These are phyloP conservation scores for Pseudomyrmex dendroicus DNA, from an alignment of 1,140 invertebrate species.

Conservation along the genomic window DNA sequence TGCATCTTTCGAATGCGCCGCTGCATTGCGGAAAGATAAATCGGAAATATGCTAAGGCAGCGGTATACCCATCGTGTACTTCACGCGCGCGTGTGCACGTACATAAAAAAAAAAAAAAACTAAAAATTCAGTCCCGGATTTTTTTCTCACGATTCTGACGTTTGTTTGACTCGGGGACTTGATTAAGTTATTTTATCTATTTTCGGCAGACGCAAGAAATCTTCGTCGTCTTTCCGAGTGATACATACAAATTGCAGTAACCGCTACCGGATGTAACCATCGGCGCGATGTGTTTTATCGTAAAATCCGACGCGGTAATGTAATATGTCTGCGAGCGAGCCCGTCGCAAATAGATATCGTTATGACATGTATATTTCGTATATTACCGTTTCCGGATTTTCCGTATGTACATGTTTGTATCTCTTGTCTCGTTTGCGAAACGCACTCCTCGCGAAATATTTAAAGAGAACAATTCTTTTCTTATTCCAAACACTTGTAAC, in stretches of 20 bases:
- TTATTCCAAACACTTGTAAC: too few relatives aligned
- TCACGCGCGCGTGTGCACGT: too few relatives aligned
- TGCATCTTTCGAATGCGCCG: slow-evolving; percentile 8
- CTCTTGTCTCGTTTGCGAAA: neutral
- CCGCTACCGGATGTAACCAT: neutral
- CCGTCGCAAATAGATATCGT: slow-evolving; percentile 42
- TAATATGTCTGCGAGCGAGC: slow-evolving; percentile 34
- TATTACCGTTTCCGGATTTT: slow-evolving; percentile 7
- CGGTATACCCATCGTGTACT: too few relatives aligned
- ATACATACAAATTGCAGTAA: neutral
- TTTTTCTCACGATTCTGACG: neutral
- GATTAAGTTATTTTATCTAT: slow-evolving; percentile 32
- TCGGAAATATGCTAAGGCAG: neutral
- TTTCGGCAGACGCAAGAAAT: neutral
- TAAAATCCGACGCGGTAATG: slow-evolving; percentile 39
- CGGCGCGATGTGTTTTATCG: neutral
- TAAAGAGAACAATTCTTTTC: too few relatives aligned
- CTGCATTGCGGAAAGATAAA: slow-evolving; percentile 42
- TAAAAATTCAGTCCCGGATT: slow-evolving; percentile 1
- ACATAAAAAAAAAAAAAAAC: neutral
- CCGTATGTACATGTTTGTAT: neutral
- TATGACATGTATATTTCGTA: slow-evolving; percentile 36
- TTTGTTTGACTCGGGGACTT: neutral
- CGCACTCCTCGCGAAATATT: too few relatives aligned
- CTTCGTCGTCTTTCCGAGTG: neutral